phyloP scores from a whole-genome alignment of 2,797 vertebrate species.

The Protosalanx chinensis region DNA sequence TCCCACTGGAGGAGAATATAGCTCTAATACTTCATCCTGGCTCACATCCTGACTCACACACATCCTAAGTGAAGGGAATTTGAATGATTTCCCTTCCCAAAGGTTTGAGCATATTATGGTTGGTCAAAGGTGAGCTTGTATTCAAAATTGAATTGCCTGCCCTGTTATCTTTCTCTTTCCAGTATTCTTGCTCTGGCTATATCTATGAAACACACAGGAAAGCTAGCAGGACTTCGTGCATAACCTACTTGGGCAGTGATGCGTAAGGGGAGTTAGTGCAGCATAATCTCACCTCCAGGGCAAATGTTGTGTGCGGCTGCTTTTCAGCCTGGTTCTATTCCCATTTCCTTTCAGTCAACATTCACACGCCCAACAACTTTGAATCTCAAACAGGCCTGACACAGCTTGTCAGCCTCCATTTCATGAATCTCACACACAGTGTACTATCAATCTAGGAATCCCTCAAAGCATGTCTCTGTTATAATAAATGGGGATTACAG shows the following conservation, averaged over 20 bases:
- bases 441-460: not conserved
- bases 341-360: conserved; percentile 35
- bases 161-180: conserved; percentile 29
- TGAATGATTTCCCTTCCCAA: not conserved
- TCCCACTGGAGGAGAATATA: not conserved
- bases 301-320: conserved; percentile 42
- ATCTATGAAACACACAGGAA: conserved; percentile 27
- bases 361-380: conserved; percentile 15
- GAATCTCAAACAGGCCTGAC: not conserved
- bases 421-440: not conserved
- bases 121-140: conserved; percentile 15
- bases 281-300: conserved; percentile 48
- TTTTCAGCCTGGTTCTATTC: conserved; percentile 29
- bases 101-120: not conserved
- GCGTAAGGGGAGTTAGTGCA: conserved; percentile 46
- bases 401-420: conserved; percentile 12
- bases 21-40: not conserved
- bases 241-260: conserved; percentile 74
- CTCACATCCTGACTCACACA: not conserved
- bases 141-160: conserved; percentile 9
- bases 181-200: conserved; percentile 17
- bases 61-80: not conserved
- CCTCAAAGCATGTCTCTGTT: no score
- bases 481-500: no score
- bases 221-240: conserved; percentile 12